A percentile compares a stretch with the other conserved stretches of the same genome.
These are phyloP conservation scores for Scalopus aquaticus DNA, from an alignment of 2,113 vertebrate genomes.

Conservation along the genomic window DNA sequence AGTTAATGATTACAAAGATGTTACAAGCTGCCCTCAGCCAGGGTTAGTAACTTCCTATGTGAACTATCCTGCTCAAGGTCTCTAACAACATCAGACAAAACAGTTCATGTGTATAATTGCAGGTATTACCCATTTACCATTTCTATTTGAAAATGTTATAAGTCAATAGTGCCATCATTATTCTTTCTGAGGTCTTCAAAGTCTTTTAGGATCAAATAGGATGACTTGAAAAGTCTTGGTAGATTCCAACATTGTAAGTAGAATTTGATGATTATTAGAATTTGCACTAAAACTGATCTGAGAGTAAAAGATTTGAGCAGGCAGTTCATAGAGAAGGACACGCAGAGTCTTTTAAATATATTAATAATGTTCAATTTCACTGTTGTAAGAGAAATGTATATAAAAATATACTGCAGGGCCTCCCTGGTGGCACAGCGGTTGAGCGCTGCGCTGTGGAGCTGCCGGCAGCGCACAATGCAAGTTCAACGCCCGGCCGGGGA, in stretches of 20 bases:
- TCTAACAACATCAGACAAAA: constrained; percentile 43
- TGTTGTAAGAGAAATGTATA: constrained; percentile 2
- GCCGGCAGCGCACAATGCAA: no score
- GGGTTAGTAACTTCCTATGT: neutral
- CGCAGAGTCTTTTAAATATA: neutral
- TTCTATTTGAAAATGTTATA: neutral
- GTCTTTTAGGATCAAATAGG: constrained; percentile 40
- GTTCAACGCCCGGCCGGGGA: no score
- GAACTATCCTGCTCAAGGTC: neutral
- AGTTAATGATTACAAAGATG: neutral
- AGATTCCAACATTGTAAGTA: neutral
- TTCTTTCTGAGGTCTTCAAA: constrained; percentile 32
- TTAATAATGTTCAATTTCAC: neutral
- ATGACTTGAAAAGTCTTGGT: neutral
- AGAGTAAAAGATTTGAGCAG: neutral
- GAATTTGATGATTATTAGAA: constrained; percentile 1
- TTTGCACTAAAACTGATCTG: neutral
- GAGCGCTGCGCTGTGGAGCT: no score
- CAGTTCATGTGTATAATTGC: neutral
- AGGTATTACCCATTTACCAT: neutral
- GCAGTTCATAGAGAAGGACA: neutral
- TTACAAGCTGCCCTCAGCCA: neutral
- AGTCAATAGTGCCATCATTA: neutral
- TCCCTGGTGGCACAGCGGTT: no score
- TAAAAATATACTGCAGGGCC: no score